Base-by-base conservation (phyloP, 2,113 vertebrate species). In the Calidris pygmaea region DNA sequence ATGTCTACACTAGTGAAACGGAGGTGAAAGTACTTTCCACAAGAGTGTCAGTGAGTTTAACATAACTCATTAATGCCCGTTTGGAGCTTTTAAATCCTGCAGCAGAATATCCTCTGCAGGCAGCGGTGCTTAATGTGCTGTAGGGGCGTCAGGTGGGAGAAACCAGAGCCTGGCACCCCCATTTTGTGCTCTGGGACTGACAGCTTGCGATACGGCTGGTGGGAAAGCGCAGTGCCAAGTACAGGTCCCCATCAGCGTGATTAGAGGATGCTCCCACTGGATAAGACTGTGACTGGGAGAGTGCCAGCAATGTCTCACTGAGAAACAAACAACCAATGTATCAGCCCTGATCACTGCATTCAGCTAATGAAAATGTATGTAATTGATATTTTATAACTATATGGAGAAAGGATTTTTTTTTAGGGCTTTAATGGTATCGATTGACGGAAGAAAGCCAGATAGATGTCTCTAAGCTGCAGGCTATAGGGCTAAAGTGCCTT, bases 321-420 rank as follows among this genome's bases (percentile, higher is more conserved):
- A 97, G 96, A 95, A 97, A 97, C 97, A 98, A 97, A 68, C 97
- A 97, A 93, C 91, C 77, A 30, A 27, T 91, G 94, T 88, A 96
- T 96, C 96, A 94, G 93, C 75, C 91, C 93, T 88, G 96, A 97
- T 97, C 85, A 81, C 95, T 97, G 95, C 97, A 96, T 97, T 95
- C 96, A 97, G 96, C 97, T 98, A 98, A 98, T 98, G 97, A 98
- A 98, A 98, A 98, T 97, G 97, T 95, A 98, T 97, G 97, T 98
- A 98, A 98, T 98, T 98, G 97, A 98, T 97, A 98, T 98, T 98
- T 98, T 98, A 98, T 98, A 98, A 97, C 95, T 96, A 75, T 96
- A 97, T 95, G 96, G 93, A 97, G 96, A 97, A 96, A 83, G 89
- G 79, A 56, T 60, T 89, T 96, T 94, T 78, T 97, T 97, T 94